These are phyloP conservation scores for Agelas oroides DNA, from an alignment of 37 sponge, comb jelly and placozoan genomes.

Conservation along the genomic window DNA sequence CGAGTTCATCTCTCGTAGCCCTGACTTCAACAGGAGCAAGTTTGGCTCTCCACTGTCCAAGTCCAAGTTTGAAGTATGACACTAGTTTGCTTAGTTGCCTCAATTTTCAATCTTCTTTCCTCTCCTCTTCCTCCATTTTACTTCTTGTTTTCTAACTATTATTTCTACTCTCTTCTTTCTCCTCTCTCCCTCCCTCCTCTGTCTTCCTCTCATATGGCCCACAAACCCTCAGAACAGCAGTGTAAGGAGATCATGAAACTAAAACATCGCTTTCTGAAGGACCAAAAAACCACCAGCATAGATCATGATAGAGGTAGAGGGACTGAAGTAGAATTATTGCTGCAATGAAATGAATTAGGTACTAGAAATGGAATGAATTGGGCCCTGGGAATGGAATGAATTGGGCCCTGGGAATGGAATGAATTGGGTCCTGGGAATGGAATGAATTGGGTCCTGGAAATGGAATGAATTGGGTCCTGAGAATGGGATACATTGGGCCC, in stretches of 20 bases:
- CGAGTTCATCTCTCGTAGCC: conserved; percentile 90
- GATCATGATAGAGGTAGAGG: conserved; percentile 63
- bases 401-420: no score
- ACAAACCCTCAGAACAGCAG: conserved; percentile 36
- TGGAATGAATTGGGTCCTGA: no score
- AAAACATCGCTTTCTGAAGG: conserved; percentile 83
- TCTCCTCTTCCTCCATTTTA: no score
- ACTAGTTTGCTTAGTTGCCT: background rate
- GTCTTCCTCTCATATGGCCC: no score
- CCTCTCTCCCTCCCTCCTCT: no score
- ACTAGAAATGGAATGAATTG: no score
- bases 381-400: no score
- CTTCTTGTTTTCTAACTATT: background rate
- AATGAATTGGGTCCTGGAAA: no score
- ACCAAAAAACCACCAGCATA: conserved; percentile 39
- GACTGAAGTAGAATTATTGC: background rate
- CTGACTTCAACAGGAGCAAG: conserved; percentile 81
- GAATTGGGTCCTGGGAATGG: no score
- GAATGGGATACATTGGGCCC: no score
- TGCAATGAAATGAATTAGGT: no score
- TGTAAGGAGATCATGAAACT: conserved; percentile 67
- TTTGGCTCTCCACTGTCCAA: conserved; percentile 91
- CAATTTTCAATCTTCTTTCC: no score
- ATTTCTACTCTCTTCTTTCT: background rate
- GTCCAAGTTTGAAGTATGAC: conserved; percentile 90